Evolutionary conservation across 2,113 vertebrate genomes (phyloP).

Genomic region (Aix galericulata): DNA sequence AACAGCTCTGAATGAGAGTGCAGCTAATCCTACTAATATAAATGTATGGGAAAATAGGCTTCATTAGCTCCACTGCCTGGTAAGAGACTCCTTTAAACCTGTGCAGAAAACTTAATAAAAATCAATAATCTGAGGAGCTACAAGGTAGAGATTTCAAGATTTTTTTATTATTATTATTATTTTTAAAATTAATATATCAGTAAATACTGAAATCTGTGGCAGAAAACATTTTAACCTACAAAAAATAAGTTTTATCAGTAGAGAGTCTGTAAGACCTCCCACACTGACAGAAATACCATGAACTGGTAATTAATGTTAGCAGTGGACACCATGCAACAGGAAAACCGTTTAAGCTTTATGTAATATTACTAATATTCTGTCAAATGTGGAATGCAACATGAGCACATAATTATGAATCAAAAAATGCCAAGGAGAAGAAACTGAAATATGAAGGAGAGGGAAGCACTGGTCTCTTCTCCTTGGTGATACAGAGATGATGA

Average conservation of each 20-base stretch:
- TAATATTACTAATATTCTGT: not conserved
- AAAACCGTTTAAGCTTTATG: conserved; percentile 1
- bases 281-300: not conserved
- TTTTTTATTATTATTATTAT: not conserved
- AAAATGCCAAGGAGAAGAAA: not conserved
- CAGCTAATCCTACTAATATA: not conserved
- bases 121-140: not conserved
- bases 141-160: not conserved
- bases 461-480: not conserved
- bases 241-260: not conserved
- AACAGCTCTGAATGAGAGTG: not conserved
- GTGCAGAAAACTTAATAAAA: conserved; percentile 3
- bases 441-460: not conserved
- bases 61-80: not conserved
- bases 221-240: not conserved
- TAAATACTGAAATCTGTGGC: not conserved
- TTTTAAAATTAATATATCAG: not conserved
- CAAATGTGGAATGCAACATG: not conserved
- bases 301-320: not conserved
- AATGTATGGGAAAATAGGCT: not conserved
- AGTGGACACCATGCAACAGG: not conserved
- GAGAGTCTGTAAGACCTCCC: not conserved
- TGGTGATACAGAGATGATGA: too few relatives aligned
- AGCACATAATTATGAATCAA: not conserved
- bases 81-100: not conserved